Percentiles rank a stretch among this genome's conserved stretches.
These are phyloP conservation scores for Lasius platythorax DNA, from an alignment of 2,888 invertebrate genomes.

Conservation along the genomic window DNA sequence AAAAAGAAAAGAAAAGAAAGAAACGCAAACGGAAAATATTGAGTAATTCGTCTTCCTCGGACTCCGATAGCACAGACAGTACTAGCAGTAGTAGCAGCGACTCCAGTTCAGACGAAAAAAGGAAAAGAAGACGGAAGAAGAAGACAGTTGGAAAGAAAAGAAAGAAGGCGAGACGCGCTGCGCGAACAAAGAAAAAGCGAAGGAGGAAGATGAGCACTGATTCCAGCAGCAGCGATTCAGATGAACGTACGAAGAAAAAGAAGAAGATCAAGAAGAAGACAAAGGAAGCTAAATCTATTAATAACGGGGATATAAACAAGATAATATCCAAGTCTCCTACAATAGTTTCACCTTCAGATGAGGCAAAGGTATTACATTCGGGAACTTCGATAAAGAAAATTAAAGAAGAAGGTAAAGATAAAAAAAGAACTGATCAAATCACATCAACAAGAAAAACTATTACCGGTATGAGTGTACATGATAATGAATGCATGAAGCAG, in stretches of 20 bases:
- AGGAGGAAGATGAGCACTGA: conserved; percentile 75
- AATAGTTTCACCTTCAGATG: conserved; percentile 23
- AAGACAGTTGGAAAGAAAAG: conserved; percentile 74
- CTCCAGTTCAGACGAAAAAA: conserved; percentile 75
- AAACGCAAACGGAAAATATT: conserved; percentile 66
- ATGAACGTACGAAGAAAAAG: conserved; percentile 68
- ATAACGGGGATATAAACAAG: conserved; percentile 50
- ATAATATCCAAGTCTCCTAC: conserved; percentile 59
- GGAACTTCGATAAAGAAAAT: conserved; percentile 59
- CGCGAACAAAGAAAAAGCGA: conserved; percentile 78
- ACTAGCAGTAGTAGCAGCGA: conserved; percentile 77
- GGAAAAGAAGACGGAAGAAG: conserved; percentile 72
- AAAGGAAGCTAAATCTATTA: conserved; percentile 50
- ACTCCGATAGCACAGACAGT: conserved; percentile 79
- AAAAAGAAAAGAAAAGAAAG: conserved; percentile 62
- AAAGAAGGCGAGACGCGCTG: conserved; percentile 77
- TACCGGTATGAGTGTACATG: conserved; percentile 13
- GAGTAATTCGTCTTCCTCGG: conserved; percentile 76
- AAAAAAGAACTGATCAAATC: conserved; percentile 55
- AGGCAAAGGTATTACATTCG: conserved; percentile 39
- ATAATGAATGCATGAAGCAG: conserved; percentile 32
- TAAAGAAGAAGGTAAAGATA: conserved; percentile 61
- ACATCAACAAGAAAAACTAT: conserved; percentile 36
- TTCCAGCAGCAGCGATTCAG: conserved; percentile 81
- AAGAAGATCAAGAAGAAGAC: conserved; percentile 54